These are phyloP conservation scores for Rachycentron canadum DNA, from an alignment of 2,797 vertebrate genomes.

Conservation along the genomic window DNA sequence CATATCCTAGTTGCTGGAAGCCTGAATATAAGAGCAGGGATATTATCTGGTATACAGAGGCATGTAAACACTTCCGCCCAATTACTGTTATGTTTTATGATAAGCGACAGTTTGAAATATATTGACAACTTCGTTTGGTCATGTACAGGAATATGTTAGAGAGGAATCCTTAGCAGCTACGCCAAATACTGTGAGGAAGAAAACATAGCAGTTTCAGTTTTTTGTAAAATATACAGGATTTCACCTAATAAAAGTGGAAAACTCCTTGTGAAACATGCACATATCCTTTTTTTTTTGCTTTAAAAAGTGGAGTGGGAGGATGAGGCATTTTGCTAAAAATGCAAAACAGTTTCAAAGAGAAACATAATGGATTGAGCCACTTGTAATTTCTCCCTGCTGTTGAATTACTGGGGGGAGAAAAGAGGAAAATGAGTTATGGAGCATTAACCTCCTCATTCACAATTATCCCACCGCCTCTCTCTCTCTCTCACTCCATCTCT, in stretches of 20 bases:
- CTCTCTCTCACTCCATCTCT: slow-evolving; percentile 22
- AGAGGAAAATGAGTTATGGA: slow-evolving; percentile 72
- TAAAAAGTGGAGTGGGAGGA: slow-evolving; percentile 13
- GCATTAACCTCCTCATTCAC: slow-evolving; percentile 76
- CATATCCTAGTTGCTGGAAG: slow-evolving; percentile 40
- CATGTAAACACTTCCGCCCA: slow-evolving; percentile 54
- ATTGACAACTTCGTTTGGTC: slow-evolving; percentile 18
- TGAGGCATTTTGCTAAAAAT: slow-evolving; percentile 35
- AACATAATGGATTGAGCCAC: slow-evolving; percentile 60
- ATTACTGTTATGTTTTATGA: slow-evolving; percentile 54
- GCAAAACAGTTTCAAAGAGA: slow-evolving; percentile 56
- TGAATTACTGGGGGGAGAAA: slow-evolving; percentile 63
- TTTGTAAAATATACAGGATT: slow-evolving; percentile 10
- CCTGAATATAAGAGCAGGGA: slow-evolving; percentile 31
- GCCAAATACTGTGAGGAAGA: slow-evolving; percentile 5
- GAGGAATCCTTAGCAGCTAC: background rate
- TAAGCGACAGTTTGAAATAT: slow-evolving; percentile 32
- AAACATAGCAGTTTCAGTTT: background rate
- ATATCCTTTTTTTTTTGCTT: slow-evolving; percentile 16
- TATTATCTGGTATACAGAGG: slow-evolving; percentile 57
- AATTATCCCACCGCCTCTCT: slow-evolving; percentile 44
- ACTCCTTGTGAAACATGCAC: slow-evolving; percentile 22
- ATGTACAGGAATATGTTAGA: slow-evolving; percentile 10
- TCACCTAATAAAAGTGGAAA: slow-evolving; percentile 9
- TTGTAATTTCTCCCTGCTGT: slow-evolving; percentile 60